A percentile compares a stretch with the other conserved stretches of the same genome.
These are phyloP conservation scores for Lethrus apterus DNA, from an alignment of 1,140 invertebrate species.

Conservation along the genomic window DNA sequence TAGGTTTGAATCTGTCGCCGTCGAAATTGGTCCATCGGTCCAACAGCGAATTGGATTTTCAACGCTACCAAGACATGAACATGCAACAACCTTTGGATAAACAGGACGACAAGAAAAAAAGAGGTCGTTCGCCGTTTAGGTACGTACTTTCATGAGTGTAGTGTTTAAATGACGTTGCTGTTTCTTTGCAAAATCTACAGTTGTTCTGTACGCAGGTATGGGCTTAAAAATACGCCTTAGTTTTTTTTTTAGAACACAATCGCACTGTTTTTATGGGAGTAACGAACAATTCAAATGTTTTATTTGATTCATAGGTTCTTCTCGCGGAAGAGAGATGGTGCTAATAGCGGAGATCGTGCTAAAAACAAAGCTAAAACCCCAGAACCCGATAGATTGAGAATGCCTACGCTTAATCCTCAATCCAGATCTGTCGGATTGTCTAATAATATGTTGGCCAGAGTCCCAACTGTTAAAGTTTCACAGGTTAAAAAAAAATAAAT, in stretches of 20 bases:
- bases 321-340: slow-evolving; percentile 64
- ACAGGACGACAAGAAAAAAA: slow-evolving; percentile 74
- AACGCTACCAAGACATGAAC: slow-evolving; percentile 49
- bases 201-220: slow-evolving; percentile 29
- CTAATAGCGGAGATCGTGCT: slow-evolving; percentile 51
- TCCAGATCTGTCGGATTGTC: slow-evolving; percentile 25
- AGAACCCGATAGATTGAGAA: slow-evolving; percentile 51
- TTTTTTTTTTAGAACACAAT: not conserved
- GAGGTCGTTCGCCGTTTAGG: slow-evolving; percentile 85
- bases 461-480: slow-evolving; percentile 50
- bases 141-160: slow-evolving; percentile 37
- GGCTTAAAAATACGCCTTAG: slow-evolving; percentile 13
- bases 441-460: slow-evolving; percentile 36
- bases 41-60: slow-evolving; percentile 65
- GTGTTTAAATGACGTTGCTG: slow-evolving; percentile 11
- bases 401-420: slow-evolving; percentile 15
- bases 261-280: too few relatives aligned
- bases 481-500: slow-evolving; percentile 40
- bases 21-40: slow-evolving; percentile 58
- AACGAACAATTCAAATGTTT: too few relatives aligned
- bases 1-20: slow-evolving; percentile 39
- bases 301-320: slow-evolving; percentile 57
- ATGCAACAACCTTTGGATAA: slow-evolving; percentile 46
- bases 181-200: slow-evolving; percentile 20
- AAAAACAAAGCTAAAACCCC: slow-evolving; percentile 62